These are phyloP conservation scores for Hirtodrosophila histrioides DNA, from an alignment of 2,888 invertebrate species.

Conservation along the genomic window DNA sequence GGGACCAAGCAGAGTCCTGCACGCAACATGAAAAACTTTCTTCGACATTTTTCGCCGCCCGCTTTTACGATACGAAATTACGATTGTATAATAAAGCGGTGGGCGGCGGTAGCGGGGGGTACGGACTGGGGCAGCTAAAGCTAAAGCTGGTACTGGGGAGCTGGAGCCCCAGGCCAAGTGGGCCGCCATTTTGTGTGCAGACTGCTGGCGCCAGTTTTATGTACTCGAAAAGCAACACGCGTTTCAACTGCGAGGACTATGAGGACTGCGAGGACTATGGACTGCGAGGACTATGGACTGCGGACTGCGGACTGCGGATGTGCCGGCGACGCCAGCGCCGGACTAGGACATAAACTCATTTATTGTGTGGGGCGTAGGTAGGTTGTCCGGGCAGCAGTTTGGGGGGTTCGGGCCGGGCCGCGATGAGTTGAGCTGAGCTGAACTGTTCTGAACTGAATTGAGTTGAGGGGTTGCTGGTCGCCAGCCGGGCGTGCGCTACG, in stretches of 20 bases:
- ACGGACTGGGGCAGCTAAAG: conserved; percentile 1
- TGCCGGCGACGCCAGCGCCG: conserved; percentile 56
- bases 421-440: background rate
- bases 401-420: background rate
- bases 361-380: conserved; percentile 68
- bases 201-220: conserved; percentile 76
- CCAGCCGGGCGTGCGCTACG: conserved; percentile 75
- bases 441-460: background rate
- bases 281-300: conserved; percentile 4
- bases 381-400: conserved; percentile 9
- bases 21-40: conserved; percentile 76
- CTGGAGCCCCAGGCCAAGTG: conserved; percentile 57
- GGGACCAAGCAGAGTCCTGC: conserved; percentile 48
- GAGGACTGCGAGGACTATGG: conserved; percentile 14
- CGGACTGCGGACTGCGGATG: conserved; percentile 44
- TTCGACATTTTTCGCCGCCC: conserved; percentile 71
- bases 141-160: conserved; percentile 7
- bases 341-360: conserved; percentile 77
- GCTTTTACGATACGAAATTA: conserved; percentile 76
- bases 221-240: conserved; percentile 76
- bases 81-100: conserved; percentile 73
- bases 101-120: background rate
- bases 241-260: conserved; percentile 35
- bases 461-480: conserved; percentile 36
- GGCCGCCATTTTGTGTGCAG: conserved; percentile 77